Evolutionary conservation across 2,888 invertebrate genomes (phyloP), one percentile per base, ranked within the genome.

Genomic region (Athalia cordata): DNA sequence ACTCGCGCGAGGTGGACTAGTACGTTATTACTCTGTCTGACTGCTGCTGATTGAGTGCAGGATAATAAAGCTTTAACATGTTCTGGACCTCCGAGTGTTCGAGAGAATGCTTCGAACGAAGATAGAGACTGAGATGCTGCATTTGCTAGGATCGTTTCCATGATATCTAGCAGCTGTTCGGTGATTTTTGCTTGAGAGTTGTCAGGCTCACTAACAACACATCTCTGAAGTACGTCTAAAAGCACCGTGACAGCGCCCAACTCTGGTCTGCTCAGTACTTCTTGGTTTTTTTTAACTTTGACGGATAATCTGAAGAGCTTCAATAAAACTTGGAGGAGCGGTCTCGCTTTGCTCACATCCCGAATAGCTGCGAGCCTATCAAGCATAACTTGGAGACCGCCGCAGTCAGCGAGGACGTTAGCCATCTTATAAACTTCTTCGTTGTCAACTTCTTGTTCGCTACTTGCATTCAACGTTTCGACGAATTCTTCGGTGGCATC

Each of bases 401-500:
- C 95, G 89, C 96, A 96, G 82, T 96, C 94, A 1, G 95, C 95
- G 86, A 98, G 91, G 0, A 97, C 96, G 87, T 95, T 95, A 0
- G 97, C 96, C 95, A 97, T 95, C 87, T 95, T 94, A 89, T 97
- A 99, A 0, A 98, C 95, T 87, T 98, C 97, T 88, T 99, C 99
- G 85, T 98, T 97, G 88, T 99, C 98, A 2, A 98, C 96, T 85
- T 94, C 97, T 91, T 93, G 96, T 87, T 95, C 96, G 90, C 91
- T 94, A 90, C 95, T 97, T 86, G 95, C 95, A 81, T 95, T 96
- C 55, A 99, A 92, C 0, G 97, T 96, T 91, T 99, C 98, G 9
- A 99, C 97, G 90, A 99, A 99, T 91, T 99, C 99, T 89, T 99
- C 99, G 0, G 99, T 99, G 0, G 99, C 99, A 91, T 99, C 99